These are phyloP conservation scores for Idaea straminata DNA, from an alignment of 2,888 invertebrate species.

Conservation along the genomic window DNA sequence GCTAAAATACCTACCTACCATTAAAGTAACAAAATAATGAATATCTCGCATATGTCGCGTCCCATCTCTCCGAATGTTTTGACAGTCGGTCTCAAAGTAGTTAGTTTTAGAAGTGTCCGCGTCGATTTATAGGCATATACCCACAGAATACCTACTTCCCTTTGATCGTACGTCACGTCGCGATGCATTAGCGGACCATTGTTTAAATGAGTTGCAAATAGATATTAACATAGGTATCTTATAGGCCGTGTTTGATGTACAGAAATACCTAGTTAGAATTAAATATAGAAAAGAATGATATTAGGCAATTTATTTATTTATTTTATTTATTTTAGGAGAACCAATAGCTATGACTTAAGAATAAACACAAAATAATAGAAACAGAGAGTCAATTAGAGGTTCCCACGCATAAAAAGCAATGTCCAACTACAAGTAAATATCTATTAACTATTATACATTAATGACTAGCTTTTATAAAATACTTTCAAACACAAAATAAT, in stretches of 20 bases:
- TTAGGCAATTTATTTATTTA: no score
- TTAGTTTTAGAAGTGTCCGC: not conserved
- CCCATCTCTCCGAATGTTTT: not conserved
- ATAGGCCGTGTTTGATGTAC: not conserved
- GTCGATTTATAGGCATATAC: not conserved
- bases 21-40: not conserved
- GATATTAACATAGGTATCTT: not conserved
- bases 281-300: no score
- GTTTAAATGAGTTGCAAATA: not conserved
- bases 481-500: no score
- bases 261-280: no score
- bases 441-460: no score
- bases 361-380: no score
- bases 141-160: not conserved
- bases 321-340: no score
- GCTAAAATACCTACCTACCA: not conserved
- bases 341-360: no score
- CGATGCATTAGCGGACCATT: slow-evolving; percentile 4
- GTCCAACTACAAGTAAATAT: no score
- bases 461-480: no score
- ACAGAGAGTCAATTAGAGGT: no score
- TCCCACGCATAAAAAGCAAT: no score
- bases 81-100: not conserved
- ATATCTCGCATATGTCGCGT: not conserved
- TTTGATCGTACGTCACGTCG: not conserved